Evolutionary conservation across 2,797 vertebrate genomes (phyloP).

Genomic region (Gymnoscopelus braueri): DNA sequence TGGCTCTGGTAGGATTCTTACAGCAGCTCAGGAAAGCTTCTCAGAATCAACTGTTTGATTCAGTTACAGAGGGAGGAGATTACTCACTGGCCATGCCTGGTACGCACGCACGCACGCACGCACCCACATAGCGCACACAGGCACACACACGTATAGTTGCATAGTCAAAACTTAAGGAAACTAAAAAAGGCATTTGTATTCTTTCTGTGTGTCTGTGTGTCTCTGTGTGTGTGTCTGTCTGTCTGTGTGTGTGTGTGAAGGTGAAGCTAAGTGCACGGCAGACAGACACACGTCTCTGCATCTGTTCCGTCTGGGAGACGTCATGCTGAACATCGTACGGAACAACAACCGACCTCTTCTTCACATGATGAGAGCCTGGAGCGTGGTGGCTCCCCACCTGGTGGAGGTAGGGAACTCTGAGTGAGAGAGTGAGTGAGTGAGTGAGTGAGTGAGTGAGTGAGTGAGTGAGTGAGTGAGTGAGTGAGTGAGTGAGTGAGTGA

Average conservation of each 20-base stretch:
- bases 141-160: background rate
- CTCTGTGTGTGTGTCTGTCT: background rate
- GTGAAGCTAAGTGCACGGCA: slow-evolving; percentile 91
- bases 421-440: too few species aligned
- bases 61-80: slow-evolving; percentile 90
- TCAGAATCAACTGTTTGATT: slow-evolving; percentile 94
- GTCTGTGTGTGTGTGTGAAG: slow-evolving; percentile 63
- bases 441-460: too few species aligned
- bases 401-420: slow-evolving; percentile 88
- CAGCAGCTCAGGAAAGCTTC: slow-evolving; percentile 95
- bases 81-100: slow-evolving; percentile 96
- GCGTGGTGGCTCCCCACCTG: slow-evolving; percentile 93
- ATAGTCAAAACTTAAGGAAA: background rate
- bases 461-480: too few species aligned
- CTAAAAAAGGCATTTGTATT: too few species aligned
- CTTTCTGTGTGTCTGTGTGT: background rate
- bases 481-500: too few species aligned
- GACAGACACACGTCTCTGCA: slow-evolving; percentile 91
- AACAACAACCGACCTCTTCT: slow-evolving; percentile 89
- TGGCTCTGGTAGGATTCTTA: slow-evolving; percentile 89
- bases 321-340: slow-evolving; percentile 91
- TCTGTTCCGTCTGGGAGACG: slow-evolving; percentile 93
- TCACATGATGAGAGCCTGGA: slow-evolving; percentile 95
- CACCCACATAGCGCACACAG: slow-evolving; percentile 4
- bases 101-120: slow-evolving; percentile 26